Percentiles rank a stretch among this genome's conserved stretches.
phyloP scores from a whole-genome alignment of 2,113 vertebrate genomes.

The Cromileptes altivelis region DNA sequence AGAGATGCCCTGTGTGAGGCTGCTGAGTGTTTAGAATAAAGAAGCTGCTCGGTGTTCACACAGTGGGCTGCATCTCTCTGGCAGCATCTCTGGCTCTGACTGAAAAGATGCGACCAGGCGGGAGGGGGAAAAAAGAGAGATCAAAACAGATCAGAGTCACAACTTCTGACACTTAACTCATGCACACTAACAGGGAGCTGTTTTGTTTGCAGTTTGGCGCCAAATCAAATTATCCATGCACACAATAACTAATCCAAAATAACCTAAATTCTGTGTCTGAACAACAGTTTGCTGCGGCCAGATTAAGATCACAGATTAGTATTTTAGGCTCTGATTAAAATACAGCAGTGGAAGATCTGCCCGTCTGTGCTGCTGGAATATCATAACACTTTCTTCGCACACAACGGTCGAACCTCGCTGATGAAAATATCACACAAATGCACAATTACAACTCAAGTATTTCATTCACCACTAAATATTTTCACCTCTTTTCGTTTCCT shows the following conservation, averaged over 20 bases:
- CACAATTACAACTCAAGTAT: neutral
- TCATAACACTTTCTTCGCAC: constrained; percentile 27
- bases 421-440: neutral
- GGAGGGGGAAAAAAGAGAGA: neutral
- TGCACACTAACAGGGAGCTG: neutral
- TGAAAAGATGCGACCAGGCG: constrained; percentile 34
- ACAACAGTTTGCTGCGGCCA: constrained; percentile 51
- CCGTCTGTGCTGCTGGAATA: constrained; percentile 42
- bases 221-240: constrained; percentile 2
- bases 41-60: constrained; percentile 40
- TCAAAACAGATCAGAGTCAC: constrained; percentile 26
- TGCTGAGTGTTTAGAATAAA: constrained; percentile 54
- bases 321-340: constrained; percentile 74
- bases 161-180: constrained; percentile 20
- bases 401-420: neutral
- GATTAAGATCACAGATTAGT: constrained; percentile 79
- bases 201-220: neutral
- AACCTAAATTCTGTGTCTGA: constrained; percentile 53
- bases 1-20: constrained; percentile 43
- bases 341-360: constrained; percentile 50
- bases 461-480: neutral
- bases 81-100: constrained; percentile 29
- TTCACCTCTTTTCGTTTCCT: neutral
- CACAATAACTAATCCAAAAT: constrained; percentile 62
- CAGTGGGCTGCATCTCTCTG: constrained; percentile 22